Conservation (phyloP, 2,113 vertebrate genomes). For the Motacilla alba region DNA sequence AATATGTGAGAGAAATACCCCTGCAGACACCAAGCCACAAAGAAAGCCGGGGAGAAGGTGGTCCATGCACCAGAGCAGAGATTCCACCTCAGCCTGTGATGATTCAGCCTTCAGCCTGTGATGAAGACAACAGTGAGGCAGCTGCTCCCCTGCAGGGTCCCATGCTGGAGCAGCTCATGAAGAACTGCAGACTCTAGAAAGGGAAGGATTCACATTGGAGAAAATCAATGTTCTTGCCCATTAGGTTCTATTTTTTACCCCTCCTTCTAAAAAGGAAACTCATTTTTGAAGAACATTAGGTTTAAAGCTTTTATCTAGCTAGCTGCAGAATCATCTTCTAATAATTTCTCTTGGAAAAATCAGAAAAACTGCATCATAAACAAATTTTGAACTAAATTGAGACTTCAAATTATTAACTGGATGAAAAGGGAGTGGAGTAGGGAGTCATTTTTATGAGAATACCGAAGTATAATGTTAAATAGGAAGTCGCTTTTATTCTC, state of each 20-base stretch:
- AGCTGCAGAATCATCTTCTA: neutral
- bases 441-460: neutral
- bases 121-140: neutral
- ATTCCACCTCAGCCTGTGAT: neutral
- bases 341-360: neutral
- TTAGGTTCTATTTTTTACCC: fast-evolving
- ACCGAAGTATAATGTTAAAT: neutral
- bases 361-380: neutral
- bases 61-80: fast-evolving
- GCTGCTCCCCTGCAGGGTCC: neutral
- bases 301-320: neutral
- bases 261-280: neutral
- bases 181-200: neutral
- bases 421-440: neutral
- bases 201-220: fast-evolving
- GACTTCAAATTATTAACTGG: neutral
- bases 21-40: neutral
- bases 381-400: neutral
- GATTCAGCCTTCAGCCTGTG: neutral
- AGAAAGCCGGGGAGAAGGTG: neutral
- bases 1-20: neutral
- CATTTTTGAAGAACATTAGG: neutral
- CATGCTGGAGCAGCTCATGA: neutral
- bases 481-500: neutral
- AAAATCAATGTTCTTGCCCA: neutral